A percentile compares a stretch with the other conserved stretches of the same genome.
Evolutionary conservation across 2,888 invertebrate species (phyloP).

Genomic region (Dolichopus griseipennis): DNA sequence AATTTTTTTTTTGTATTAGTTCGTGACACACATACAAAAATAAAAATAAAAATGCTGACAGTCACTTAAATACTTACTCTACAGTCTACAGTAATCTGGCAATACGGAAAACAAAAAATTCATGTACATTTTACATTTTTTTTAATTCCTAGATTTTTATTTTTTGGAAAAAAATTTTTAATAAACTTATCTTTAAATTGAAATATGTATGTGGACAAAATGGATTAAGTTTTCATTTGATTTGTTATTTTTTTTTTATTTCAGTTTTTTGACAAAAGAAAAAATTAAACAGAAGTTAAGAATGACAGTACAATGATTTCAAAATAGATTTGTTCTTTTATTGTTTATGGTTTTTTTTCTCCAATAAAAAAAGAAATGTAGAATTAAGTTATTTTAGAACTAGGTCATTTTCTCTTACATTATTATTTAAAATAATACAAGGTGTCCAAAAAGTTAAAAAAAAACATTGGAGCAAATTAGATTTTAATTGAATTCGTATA

Average conservation of each 20-base stretch:
- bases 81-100: no score
- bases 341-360: background rate
- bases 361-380: background rate
- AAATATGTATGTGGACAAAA: background rate
- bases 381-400: background rate
- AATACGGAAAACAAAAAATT: background rate
- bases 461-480: no score
- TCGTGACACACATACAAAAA: background rate
- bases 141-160: background rate
- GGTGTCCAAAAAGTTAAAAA: no score
- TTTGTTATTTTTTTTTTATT: no score
- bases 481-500: no score
- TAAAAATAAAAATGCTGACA: background rate
- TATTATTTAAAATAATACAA: no score
- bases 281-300: no score
- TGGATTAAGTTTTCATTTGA: no score
- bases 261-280: no score
- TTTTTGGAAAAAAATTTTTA: background rate
- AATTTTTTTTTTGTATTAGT: no score
- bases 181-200: background rate
- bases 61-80: background rate
- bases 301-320: slow-evolving; percentile 1
- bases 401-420: background rate
- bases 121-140: background rate
- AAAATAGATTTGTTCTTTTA: background rate